Conservation (phyloP, 2,113 vertebrate genomes). For the Leptobrachium ailaonicum region DNA sequence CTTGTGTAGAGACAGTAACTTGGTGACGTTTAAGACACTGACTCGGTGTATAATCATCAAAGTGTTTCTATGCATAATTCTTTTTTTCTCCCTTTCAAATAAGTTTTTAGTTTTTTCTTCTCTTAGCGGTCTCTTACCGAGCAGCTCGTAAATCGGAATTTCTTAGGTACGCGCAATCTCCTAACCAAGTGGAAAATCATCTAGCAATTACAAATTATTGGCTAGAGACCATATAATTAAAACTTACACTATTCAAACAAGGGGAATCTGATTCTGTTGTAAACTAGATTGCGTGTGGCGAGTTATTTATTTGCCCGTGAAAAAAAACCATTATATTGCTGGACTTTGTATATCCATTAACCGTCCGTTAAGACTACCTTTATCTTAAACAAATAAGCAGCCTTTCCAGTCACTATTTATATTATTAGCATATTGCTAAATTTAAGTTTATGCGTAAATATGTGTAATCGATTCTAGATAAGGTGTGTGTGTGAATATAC, state of each 20-base stretch:
- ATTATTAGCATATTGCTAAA: too few relatives aligned
- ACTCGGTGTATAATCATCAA: neutral
- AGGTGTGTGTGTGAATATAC: too few relatives aligned
- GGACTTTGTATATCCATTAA: conserved; percentile 34
- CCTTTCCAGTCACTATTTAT: too few relatives aligned
- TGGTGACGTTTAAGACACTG: conserved; percentile 11
- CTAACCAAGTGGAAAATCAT: neutral
- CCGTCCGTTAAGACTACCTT: too few relatives aligned
- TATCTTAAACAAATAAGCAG: too few relatives aligned
- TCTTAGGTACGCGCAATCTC: neutral
- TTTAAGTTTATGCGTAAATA: too few relatives aligned
- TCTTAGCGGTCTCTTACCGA: neutral
- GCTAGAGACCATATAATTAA: neutral
- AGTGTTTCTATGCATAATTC: neutral
- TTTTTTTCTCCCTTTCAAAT: neutral
- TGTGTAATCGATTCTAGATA: too few relatives aligned
- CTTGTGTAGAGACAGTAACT: neutral
- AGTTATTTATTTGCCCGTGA: too few relatives aligned
- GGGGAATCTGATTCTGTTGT: neutral
- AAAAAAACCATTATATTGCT: neutral
- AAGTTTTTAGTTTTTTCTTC: neutral
- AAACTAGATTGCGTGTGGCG: too few relatives aligned
- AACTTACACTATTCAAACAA: neutral
- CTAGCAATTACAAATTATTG: neutral
- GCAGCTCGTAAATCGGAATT: neutral